Base-by-base conservation (phyloP, 2,113 vertebrate genomes). In the Cavia porcellus region DNA sequence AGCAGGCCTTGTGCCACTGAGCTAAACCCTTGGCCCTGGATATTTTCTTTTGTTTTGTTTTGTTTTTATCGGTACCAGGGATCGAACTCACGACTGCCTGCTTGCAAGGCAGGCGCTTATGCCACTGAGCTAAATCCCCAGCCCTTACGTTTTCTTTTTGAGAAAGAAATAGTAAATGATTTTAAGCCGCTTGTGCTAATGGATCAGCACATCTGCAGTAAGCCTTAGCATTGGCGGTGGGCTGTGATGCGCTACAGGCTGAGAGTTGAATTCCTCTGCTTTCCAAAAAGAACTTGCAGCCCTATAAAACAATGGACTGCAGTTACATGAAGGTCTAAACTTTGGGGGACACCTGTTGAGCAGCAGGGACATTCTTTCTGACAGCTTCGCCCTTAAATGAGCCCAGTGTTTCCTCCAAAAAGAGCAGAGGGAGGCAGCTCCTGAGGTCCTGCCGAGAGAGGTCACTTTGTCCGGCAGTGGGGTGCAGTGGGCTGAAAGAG, bases 141-240 rank as follows among this genome's bases (percentile, higher is more conserved):
- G 50, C 50, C 50, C 9, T 11, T 8, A 52, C 74, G 20, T 93
- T 84, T 81, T 20, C 35, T 97, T 93, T 94, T 93, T 92, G 90
- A 61, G 94, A 93, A 96, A 93, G 64, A 97, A 97, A 81, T 70
- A 87, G 32, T 87, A 95, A 94, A 74, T 81, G 77, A 13, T 92
- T 96, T 92, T 93, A 19, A 96, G 47, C 81, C 38, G 52, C 42
- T 13, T 97, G 86, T 95, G n/a, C 90, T 95, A 92, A 85, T 80
- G 66, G 92, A 89, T 89, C 50, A 74, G 97, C 89, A 24, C 98
- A 97, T 97, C 98, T 98, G 97, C 98, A 99, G 98, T 99, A 99
- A 99, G 98, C 96, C 77, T 98, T 98, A 98, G 97, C 98, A 98
- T 97, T 97, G 97, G 96, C 96, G 96, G 86, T 94, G 66, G 57